phyloP scores from a whole-genome alignment of 2,888 invertebrate species.

The Scaptomyza flava region DNA sequence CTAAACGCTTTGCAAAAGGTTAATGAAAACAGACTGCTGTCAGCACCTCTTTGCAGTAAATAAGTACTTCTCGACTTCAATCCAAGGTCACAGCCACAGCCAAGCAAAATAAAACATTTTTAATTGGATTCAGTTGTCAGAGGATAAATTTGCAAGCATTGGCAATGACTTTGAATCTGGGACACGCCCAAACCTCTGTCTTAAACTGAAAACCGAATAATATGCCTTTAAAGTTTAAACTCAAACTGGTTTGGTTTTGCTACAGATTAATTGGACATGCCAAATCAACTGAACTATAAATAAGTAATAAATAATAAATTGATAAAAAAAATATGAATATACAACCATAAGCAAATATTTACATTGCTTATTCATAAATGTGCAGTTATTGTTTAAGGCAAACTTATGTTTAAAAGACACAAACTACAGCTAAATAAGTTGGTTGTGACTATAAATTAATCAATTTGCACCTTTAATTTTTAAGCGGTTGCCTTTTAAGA shows the following conservation, averaged over 20 bases:
- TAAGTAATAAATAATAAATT: constrained; percentile 22
- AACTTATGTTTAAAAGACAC: constrained; percentile 15
- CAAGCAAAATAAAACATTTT: constrained; percentile 25
- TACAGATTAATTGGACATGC: constrained; percentile 38
- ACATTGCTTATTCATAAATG: constrained; percentile 42
- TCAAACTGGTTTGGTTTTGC: constrained; percentile 40
- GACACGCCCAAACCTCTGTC: constrained; percentile 8
- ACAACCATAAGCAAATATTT: constrained; percentile 34
- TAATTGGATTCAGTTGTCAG: constrained; percentile 40
- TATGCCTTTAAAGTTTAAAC: constrained; percentile 13
- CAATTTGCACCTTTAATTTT: constrained; percentile 70
- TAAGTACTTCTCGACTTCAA: not conserved
- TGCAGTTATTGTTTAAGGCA: constrained; percentile 30
- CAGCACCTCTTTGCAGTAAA: constrained; percentile 18
- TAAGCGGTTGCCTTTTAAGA: constrained; percentile 15
- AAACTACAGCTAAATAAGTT: constrained; percentile 38
- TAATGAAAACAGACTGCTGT: constrained; percentile 33
- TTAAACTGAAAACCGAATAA: not conserved
- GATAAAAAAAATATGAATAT: not conserved
- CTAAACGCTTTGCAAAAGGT: not conserved
- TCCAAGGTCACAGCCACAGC: constrained; percentile 29
- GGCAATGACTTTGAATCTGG: constrained; percentile 52
- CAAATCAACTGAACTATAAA: constrained; percentile 34
- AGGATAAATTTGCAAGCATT: constrained; percentile 18
- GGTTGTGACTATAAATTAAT: constrained; percentile 49